These are phyloP conservation scores for Drosophila eohydei DNA, from an alignment of 2,888 invertebrate genomes.

Conservation along the genomic window DNA sequence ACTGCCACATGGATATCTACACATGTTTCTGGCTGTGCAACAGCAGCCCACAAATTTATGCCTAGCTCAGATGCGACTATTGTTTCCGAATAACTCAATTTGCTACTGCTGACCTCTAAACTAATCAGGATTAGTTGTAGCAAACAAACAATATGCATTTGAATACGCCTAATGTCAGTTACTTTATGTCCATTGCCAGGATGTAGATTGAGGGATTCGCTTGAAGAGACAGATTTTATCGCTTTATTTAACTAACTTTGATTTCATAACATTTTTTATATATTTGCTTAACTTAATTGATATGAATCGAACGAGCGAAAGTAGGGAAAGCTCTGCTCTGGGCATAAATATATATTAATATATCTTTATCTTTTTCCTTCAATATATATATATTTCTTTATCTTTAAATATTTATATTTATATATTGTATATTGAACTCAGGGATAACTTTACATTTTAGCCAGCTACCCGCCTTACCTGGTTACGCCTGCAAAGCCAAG, in stretches of 20 bases:
- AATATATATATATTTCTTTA: too few relatives aligned
- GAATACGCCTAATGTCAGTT: slow-evolving; percentile 7
- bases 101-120: slow-evolving; percentile 46
- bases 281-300: too few relatives aligned
- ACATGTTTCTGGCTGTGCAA: slow-evolving; percentile 17
- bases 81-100: slow-evolving; percentile 45
- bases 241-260: not conserved
- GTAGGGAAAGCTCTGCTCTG: too few relatives aligned
- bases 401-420: too few relatives aligned
- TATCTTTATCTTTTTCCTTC: too few relatives aligned
- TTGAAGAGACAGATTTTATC: not conserved
- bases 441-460: too few relatives aligned
- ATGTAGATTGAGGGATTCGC: not conserved
- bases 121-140: slow-evolving; percentile 39
- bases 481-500: too few relatives aligned
- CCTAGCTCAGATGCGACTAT: slow-evolving; percentile 27
- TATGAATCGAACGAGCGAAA: too few relatives aligned
- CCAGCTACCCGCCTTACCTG: too few relatives aligned
- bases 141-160: slow-evolving; percentile 37
- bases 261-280: too few relatives aligned
- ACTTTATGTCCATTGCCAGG: not conserved
- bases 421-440: too few relatives aligned
- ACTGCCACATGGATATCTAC: slow-evolving; percentile 38
- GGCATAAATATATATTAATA: too few relatives aligned
- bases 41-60: slow-evolving; percentile 46